Conservation (phyloP, 2,113 vertebrate genomes). For the Hystrix cristata region DNA sequence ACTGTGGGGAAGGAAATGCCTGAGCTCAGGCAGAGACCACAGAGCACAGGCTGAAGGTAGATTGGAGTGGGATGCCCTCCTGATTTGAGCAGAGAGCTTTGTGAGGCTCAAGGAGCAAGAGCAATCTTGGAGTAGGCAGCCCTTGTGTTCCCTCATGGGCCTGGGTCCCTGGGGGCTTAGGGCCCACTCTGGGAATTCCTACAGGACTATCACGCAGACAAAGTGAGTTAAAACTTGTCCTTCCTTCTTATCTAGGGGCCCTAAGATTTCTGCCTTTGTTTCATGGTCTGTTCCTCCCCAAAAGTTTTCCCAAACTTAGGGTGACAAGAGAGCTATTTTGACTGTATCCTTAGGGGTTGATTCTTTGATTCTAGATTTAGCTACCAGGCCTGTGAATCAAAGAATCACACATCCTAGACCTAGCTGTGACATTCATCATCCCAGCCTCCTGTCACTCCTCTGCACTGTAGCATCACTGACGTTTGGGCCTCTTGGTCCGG, state of each 20-base stretch:
- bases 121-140: not conserved
- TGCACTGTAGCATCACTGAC: not conserved
- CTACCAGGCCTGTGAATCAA: not conserved
- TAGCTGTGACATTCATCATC: not conserved
- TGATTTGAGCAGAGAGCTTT: not conserved
- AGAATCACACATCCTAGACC: not conserved
- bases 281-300: not conserved
- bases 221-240: not conserved
- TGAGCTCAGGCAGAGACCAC: not conserved
- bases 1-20: not conserved
- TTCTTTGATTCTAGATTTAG: slow-evolving; percentile 21
- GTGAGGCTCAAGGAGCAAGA: not conserved
- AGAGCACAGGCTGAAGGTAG: not conserved
- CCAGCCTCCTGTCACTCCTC: no score
- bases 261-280: not conserved
- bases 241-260: not conserved
- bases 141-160: not conserved
- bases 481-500: not conserved
- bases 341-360: not conserved
- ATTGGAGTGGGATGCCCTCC: not conserved
- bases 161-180: not conserved
- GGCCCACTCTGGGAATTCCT: not conserved
- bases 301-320: not conserved
- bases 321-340: not conserved
- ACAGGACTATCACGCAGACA: not conserved